Conservation (phyloP, 2,113 vertebrate species). For the Apistogramma diplotaenia region DNA sequence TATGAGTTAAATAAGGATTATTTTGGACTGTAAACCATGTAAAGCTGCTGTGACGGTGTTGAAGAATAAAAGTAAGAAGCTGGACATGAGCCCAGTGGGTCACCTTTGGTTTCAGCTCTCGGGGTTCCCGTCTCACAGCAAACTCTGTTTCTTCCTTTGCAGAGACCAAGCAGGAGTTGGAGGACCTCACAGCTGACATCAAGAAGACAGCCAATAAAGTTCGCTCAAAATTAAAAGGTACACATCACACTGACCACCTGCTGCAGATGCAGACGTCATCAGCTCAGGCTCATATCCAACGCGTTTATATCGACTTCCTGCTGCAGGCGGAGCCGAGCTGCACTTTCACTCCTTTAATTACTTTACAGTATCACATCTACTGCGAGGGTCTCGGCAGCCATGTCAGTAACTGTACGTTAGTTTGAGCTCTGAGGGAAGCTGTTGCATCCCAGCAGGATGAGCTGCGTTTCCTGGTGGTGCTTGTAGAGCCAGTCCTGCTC, state of each 20-base stretch:
- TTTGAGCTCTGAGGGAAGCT: not conserved
- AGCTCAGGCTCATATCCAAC: not conserved
- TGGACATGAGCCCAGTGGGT: not conserved
- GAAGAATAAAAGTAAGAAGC: too few relatives aligned
- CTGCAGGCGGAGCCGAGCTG: not conserved
- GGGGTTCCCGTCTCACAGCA: not conserved
- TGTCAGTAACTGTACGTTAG: not conserved
- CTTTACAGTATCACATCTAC: not conserved
- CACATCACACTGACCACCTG: not conserved
- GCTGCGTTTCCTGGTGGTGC: not conserved
- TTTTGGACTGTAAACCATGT: too few relatives aligned
- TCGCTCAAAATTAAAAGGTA: slow-evolving; percentile 97
- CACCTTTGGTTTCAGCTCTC: not conserved
- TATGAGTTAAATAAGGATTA: too few relatives aligned
- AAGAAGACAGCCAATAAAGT: slow-evolving; percentile 98
- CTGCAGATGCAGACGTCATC: not conserved
- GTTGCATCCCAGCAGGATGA: not conserved
- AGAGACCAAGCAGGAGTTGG: slow-evolving; percentile 96
- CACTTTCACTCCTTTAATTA: not conserved
- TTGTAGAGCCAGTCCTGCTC: not conserved
- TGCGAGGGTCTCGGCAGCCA: not conserved
- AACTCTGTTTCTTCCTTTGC: not conserved
- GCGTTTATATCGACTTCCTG: not conserved
- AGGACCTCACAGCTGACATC: slow-evolving; percentile 95
- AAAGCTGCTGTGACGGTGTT: too few relatives aligned